phyloP scores from a whole-genome alignment of 2,797 vertebrate genomes.

The Otus scops region DNA sequence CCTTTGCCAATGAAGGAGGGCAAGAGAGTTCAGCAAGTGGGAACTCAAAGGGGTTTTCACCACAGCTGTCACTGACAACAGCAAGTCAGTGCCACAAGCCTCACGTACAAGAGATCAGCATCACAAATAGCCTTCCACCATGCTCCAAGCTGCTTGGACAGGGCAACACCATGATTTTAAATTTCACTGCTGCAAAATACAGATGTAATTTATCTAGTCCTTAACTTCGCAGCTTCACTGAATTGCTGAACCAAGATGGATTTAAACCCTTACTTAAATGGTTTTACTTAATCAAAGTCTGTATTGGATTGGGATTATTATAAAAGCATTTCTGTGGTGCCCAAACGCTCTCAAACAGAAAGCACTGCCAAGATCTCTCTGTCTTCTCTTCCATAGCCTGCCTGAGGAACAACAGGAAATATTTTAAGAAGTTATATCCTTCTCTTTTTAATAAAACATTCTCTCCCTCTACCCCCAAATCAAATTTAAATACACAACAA shows the following conservation, averaged over 20 bases:
- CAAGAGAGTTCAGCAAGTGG: background rate
- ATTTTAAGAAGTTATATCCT: constrained; percentile 8
- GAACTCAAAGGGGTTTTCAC: background rate
- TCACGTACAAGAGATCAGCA: fast-evolving
- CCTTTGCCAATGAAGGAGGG: background rate
- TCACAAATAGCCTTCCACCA: too few species aligned
- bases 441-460: constrained; percentile 33
- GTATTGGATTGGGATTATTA: background rate
- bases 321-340: background rate
- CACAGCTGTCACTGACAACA: fast-evolving
- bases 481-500: constrained; percentile 67
- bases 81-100: background rate
- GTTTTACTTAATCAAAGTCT: background rate
- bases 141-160: background rate
- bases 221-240: background rate
- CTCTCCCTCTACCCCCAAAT: constrained; percentile 31
- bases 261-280: background rate
- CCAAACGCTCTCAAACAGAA: background rate
- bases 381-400: background rate
- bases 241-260: background rate
- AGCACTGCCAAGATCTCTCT: background rate
- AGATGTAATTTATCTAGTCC: background rate
- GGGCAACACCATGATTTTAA: background rate
- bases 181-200: background rate
- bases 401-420: background rate